These are phyloP conservation scores for Carassius auratus DNA, from an alignment of 2,113 vertebrate species.

Conservation along the genomic window DNA sequence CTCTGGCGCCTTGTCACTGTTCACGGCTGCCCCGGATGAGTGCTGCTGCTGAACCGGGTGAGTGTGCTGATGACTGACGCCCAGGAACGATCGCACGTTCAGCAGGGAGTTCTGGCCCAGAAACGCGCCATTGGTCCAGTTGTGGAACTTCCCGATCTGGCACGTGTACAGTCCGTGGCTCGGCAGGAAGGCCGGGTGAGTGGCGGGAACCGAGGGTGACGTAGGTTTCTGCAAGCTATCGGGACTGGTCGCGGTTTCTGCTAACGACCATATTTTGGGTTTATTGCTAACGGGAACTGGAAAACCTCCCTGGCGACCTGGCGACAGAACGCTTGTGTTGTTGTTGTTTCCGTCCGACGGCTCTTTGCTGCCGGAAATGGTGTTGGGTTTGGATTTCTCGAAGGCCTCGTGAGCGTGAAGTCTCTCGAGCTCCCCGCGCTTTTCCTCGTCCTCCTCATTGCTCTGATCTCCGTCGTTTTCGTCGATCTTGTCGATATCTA, in stretches of 20 bases:
- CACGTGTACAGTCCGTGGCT: conserved; percentile 99
- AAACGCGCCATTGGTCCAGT: conserved; percentile 97
- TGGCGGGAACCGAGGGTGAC: conserved; percentile 77
- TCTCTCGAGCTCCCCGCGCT: conserved; percentile 74
- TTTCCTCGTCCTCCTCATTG: conserved; percentile 95
- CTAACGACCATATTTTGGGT: conserved; percentile 99
- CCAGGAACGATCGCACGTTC: conserved; percentile 93
- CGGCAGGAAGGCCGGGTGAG: conserved; percentile 92
- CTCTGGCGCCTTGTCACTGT: conserved; percentile 82
- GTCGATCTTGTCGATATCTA: conserved; percentile 98
- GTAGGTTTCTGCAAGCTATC: conserved; percentile 90
- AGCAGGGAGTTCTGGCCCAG: conserved; percentile 94
- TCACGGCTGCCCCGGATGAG: conserved; percentile 79
- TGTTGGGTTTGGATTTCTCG: conserved; percentile 80
- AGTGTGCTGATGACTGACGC: conserved; percentile 87
- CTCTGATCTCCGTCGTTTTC: conserved; percentile 96
- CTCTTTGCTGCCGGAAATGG: conserved; percentile 82
- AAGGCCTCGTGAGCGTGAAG: conserved; percentile 67
- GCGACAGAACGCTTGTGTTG: conserved; percentile 83
- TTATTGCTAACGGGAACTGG: conserved; percentile 88
- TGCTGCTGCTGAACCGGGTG: conserved; percentile 79
- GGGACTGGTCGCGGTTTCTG: conserved; percentile 95
- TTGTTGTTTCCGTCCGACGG: conserved; percentile 79
- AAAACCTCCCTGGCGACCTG: conserved; percentile 80
- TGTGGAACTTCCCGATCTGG: conserved; percentile 98